Percentiles rank a stretch among this genome's conserved stretches.
phyloP scores from a whole-genome alignment of 2,797 vertebrate genomes.

The Leucoraja ocellata region DNA sequence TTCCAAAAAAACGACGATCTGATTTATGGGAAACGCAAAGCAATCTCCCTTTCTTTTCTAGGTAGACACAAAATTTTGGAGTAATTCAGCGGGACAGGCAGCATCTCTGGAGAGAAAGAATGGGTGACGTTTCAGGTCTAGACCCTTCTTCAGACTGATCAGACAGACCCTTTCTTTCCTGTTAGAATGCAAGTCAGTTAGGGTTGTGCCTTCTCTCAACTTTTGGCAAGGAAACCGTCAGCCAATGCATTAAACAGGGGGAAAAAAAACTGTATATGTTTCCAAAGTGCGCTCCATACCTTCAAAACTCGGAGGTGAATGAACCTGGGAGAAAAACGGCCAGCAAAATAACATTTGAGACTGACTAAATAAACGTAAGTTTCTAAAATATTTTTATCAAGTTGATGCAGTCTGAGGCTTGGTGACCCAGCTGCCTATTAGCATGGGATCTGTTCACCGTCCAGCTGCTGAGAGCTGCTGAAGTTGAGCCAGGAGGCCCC shows the following conservation, averaged over 20 bases:
- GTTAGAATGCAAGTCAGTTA: background rate
- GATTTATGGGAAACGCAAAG: background rate
- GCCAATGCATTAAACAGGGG: background rate
- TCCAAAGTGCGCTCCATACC: background rate
- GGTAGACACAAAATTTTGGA: too few species aligned
- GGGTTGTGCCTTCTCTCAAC: background rate
- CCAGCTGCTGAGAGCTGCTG: slow-evolving; percentile 31
- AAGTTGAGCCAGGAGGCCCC: slow-evolving; percentile 5
- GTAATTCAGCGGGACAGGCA: too few species aligned
- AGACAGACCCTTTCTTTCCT: too few species aligned
- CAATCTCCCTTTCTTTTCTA: background rate
- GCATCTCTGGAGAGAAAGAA: too few species aligned
- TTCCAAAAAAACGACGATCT: background rate
- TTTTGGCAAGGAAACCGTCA: background rate
- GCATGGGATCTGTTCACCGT: slow-evolving; percentile 23
- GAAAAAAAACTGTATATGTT: background rate
- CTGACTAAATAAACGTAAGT: background rate
- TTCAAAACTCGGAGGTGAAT: background rate
- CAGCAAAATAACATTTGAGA: background rate
- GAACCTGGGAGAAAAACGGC: background rate
- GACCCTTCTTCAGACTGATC: too few species aligned
- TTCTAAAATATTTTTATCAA: background rate
- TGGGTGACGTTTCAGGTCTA: too few species aligned
- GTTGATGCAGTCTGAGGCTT: slow-evolving; percentile 5
- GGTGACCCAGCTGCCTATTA: slow-evolving; percentile 23